These are phyloP conservation scores for Oscheius sp. DNA, from an alignment of 2,888 invertebrate genomes.

Conservation along the genomic window DNA sequence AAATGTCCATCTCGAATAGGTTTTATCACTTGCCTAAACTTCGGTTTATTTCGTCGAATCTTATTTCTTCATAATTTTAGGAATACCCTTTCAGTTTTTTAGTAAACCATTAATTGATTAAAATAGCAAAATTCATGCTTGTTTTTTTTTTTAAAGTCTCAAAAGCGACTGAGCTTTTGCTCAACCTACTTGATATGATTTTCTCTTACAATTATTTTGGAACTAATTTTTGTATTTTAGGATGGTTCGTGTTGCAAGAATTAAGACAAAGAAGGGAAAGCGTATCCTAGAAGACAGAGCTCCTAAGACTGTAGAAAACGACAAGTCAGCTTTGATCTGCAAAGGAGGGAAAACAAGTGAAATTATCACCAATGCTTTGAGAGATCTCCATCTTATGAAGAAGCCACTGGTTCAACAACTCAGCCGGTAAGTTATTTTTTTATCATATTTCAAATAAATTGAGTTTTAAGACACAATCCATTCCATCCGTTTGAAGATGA, in stretches of 20 bases:
- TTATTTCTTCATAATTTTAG: too few relatives aligned
- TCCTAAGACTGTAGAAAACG: slow-evolving; percentile 44
- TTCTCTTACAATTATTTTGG: background rate
- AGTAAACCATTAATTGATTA: background rate
- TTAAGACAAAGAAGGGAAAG: slow-evolving; percentile 51
- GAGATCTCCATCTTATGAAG: slow-evolving; percentile 75
- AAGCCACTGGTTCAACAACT: slow-evolving; percentile 64
- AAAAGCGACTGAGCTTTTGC: background rate
- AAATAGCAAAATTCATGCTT: too few relatives aligned
- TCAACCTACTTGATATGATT: background rate
- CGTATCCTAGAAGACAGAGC: slow-evolving; percentile 45
- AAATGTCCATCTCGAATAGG: too few relatives aligned
- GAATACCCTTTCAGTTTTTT: background rate
- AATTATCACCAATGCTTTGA: slow-evolving; percentile 79
- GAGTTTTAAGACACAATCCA: slow-evolving; percentile 73
- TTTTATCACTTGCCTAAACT: too few relatives aligned
- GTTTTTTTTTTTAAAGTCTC: too few relatives aligned
- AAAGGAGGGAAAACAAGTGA: slow-evolving; percentile 78
- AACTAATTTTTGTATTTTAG: background rate
- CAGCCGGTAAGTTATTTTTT: slow-evolving; percentile 50
- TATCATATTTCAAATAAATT: background rate
- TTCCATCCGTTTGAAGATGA: slow-evolving; percentile 91
- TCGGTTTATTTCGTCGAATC: too few relatives aligned
- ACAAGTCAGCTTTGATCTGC: slow-evolving; percentile 48
- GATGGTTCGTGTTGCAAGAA: slow-evolving; percentile 18